Conservation (phyloP, 2,797 vertebrate genomes). For the Thalassophryne amazonica region DNA sequence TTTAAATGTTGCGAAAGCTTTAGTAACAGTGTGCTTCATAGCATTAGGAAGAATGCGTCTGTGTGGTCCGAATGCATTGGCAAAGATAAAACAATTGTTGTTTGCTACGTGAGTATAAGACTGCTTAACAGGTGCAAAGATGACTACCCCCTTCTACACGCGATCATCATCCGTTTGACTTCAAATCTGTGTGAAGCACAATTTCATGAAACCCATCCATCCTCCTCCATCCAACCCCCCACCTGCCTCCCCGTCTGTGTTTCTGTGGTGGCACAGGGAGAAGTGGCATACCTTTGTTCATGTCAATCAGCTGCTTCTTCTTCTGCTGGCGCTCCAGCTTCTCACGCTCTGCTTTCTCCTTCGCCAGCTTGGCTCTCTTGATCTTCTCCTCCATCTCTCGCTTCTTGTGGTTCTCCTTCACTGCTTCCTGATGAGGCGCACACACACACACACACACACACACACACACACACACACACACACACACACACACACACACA, state of each 20-base stretch:
- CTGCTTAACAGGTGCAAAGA: slow-evolving; percentile 35
- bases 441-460: slow-evolving; percentile 18
- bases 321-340: slow-evolving; percentile 93
- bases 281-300: slow-evolving; percentile 92
- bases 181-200: slow-evolving; percentile 51
- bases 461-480: slow-evolving; percentile 4
- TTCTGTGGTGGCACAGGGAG: slow-evolving; percentile 35
- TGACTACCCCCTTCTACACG: slow-evolving; percentile 20
- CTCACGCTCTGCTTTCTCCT: slow-evolving; percentile 96
- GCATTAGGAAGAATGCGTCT: too few relatives aligned
- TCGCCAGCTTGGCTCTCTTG: slow-evolving; percentile 93
- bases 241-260: slow-evolving; percentile 21
- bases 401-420: slow-evolving; percentile 96
- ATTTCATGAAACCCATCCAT: slow-evolving; percentile 31
- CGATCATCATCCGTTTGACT: slow-evolving; percentile 44
- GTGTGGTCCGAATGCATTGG: too few relatives aligned
- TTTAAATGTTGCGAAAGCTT: too few relatives aligned
- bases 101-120: slow-evolving; percentile 15
- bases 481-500: slow-evolving; percentile 20
- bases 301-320: slow-evolving; percentile 97
- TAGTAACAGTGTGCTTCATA: too few relatives aligned
- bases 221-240: slow-evolving; percentile 36
- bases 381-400: slow-evolving; percentile 96
- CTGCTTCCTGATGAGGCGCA: slow-evolving; percentile 83
- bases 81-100: too few relatives aligned